These are phyloP conservation scores for Pseudomugil tenellus DNA, from an alignment of 2,797 vertebrate species.

Conservation along the genomic window DNA sequence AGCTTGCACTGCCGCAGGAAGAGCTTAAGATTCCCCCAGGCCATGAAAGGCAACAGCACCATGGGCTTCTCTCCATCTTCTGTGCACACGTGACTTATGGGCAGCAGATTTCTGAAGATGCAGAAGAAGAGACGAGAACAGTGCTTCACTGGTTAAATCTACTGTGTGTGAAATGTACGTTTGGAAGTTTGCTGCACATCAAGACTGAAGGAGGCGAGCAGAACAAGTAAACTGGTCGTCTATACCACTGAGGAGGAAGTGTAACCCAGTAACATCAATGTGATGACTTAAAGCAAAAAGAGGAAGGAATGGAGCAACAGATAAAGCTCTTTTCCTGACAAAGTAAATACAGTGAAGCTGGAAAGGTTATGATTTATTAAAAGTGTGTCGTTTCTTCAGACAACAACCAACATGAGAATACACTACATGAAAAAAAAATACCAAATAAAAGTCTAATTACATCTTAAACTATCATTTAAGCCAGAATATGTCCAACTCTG, in stretches of 20 bases:
- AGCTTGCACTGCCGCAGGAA: slow-evolving; percentile 98
- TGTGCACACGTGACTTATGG: slow-evolving; percentile 95
- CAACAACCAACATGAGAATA: no score
- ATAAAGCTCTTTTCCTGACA: slow-evolving; percentile 10
- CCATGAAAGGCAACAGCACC: slow-evolving; percentile 97
- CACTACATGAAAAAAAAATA: no score
- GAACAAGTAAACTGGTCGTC: neutral
- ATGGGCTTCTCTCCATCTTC: slow-evolving; percentile 98
- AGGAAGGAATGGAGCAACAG: slow-evolving; percentile 35
- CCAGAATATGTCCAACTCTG: neutral
- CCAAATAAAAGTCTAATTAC: neutral
- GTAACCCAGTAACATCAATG: neutral
- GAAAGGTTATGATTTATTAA: neutral
- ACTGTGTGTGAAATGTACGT: neutral
- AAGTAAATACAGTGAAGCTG: neutral
- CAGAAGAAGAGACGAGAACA: neutral
- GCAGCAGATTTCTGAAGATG: slow-evolving; percentile 90
- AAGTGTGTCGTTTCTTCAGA: neutral
- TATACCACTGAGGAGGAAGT: slow-evolving; percentile 34
- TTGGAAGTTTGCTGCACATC: neutral
- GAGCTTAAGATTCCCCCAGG: slow-evolving; percentile 98
- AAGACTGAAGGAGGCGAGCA: slow-evolving; percentile 14
- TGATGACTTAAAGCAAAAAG: slow-evolving; percentile 26
- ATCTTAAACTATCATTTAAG: neutral
- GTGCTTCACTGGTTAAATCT: neutral